These are phyloP conservation scores for Calosoma granatense DNA, from an alignment of 1,140 invertebrate species.

Conservation along the genomic window DNA sequence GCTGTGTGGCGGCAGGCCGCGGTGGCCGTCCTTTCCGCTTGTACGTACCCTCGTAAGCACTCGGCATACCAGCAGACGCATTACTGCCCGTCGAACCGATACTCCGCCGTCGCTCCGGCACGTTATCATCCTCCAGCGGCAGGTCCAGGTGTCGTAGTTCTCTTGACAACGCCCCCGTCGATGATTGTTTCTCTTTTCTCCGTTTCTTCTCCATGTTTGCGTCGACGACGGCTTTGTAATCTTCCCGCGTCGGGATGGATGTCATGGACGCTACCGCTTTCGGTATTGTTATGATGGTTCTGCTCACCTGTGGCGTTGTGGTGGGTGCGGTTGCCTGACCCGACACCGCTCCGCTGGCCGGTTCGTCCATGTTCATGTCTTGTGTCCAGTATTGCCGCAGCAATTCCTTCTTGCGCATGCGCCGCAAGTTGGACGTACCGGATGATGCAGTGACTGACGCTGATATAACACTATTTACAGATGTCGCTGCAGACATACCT, in stretches of 20 bases:
- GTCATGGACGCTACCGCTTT: constrained; percentile 81
- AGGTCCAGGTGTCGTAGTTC: constrained; percentile 45
- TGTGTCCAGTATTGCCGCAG: constrained; percentile 76
- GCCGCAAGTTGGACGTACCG: constrained; percentile 61
- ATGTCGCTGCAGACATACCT: neutral
- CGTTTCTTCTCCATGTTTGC: constrained; percentile 57
- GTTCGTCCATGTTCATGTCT: constrained; percentile 74
- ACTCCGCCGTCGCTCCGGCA: constrained; percentile 36
- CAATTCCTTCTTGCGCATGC: constrained; percentile 84
- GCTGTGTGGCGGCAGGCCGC: constrained; percentile 26
- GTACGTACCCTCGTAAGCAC: constrained; percentile 28
- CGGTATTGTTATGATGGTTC: constrained; percentile 70
- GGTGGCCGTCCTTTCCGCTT: constrained; percentile 44
- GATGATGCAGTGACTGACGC: constrained; percentile 26
- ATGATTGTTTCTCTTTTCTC: constrained; percentile 45
- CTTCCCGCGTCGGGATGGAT: constrained; percentile 69
- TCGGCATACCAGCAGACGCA: constrained; percentile 23
- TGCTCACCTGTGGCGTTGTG: constrained; percentile 50
- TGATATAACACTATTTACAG: constrained; percentile 17
- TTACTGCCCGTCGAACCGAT: constrained; percentile 35
- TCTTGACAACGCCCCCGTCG: constrained; percentile 36
- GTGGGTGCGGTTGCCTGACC: constrained; percentile 40
- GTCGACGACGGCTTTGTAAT: constrained; percentile 56
- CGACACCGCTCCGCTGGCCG: constrained; percentile 37
- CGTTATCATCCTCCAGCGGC: constrained; percentile 36